A percentile compares a stretch with the other conserved stretches of the same genome.
phyloP scores from a whole-genome alignment of 64 coral and sea anemone genomes.

The Stichodactyla helianthus region DNA sequence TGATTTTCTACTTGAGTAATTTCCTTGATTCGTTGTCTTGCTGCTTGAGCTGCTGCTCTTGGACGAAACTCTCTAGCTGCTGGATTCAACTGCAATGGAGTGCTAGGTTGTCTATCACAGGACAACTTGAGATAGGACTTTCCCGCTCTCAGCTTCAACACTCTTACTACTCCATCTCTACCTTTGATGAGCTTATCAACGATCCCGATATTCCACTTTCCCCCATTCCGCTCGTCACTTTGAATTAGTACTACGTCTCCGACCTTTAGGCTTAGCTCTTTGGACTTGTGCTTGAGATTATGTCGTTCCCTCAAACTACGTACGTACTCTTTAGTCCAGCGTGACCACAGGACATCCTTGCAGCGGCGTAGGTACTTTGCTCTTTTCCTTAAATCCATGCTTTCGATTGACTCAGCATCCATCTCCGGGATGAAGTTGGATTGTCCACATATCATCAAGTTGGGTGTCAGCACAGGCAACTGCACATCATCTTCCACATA shows the following conservation, averaged over 20 bases:
- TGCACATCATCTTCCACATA: slow-evolving; percentile 20
- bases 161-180: slow-evolving; percentile 9
- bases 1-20: slow-evolving; percentile 11
- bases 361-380: slow-evolving; percentile 9
- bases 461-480: background rate
- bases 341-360: slow-evolving; percentile 11
- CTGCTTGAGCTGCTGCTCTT: slow-evolving; percentile 13
- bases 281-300: background rate
- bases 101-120: slow-evolving; percentile 17
- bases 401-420: background rate
- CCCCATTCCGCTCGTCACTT: background rate
- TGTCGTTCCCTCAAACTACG: slow-evolving; percentile 14
- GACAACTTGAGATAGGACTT: slow-evolving; percentile 21
- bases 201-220: slow-evolving; percentile 15
- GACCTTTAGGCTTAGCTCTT: background rate
- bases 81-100: slow-evolving; percentile 9
- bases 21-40: background rate
- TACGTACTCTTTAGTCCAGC: slow-evolving; percentile 18
- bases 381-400: background rate
- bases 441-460: background rate
- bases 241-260: slow-evolving; percentile 8
- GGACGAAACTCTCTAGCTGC: background rate
- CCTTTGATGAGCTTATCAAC: background rate
- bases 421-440: background rate
- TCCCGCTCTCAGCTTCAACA: slow-evolving; percentile 10